Base-by-base conservation (phyloP, 1,140 invertebrate species). In the Drosophila pseudoananassae region DNA sequence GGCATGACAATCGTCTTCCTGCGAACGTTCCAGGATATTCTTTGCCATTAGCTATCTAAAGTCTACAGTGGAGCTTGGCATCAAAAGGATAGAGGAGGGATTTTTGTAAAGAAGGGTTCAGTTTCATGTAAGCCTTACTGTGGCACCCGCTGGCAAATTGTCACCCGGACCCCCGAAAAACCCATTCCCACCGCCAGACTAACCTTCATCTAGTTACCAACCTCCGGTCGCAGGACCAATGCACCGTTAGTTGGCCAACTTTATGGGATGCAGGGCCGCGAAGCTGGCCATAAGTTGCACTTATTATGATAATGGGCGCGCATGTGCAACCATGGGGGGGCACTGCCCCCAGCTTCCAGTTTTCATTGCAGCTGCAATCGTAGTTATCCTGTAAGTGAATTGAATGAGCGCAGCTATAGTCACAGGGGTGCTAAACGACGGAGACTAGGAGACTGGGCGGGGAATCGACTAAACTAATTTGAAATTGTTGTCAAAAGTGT, bases 401-500 rank as follows among this genome's bases (percentile, higher is more conserved):
- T 76, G 63, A 84, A 85, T 84, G 61, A 60, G 80, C 65, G 57
- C 64, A 60, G 76, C 54, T 63, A 56, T 64, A 56, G n/a, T n/a
- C 36, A 27, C 4, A 25, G 7, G 3, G 25, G 29, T 17, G 10
- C 40, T 43, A 4, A 14, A 50, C 53, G 40, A 58, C 27, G 23
- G 25, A 0, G 25, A 27, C 25, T 27, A 6, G 25, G 25, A 1
- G 25, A 27, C 25, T 27, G 5, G 6, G 25, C 5, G 5, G 43
- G n/a, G 14, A 14, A 23, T 45, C 20, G 23, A 51, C 25, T 66
- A 56, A 59, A 69, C 59, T 63, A 46, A 74, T 65, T 84, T 77
- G 81, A 80, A 70, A 77, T 80, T 74, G 49, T 56, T 85, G 73
- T 84, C 81, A 85, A 84, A 85, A 85, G 71, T 76, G 68, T 52